Conservation (phyloP, 2,888 invertebrate species). For the Cacoxenus indagator region DNA sequence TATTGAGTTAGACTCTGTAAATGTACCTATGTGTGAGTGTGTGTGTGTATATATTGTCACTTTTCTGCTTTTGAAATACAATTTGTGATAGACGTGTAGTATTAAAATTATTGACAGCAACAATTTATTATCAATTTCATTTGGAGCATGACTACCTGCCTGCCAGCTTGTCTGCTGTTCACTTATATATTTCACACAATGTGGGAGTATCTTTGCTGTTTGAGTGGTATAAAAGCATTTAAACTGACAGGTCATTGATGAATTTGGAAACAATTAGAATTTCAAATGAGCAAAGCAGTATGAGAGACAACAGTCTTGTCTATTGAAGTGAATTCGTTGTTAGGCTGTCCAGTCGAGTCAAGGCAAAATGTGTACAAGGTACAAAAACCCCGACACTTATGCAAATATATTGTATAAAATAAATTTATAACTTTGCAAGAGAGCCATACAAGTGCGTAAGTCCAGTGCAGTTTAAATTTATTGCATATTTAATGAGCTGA, state of each 20-base stretch:
- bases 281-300: conserved; percentile 46
- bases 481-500: conserved; percentile 58
- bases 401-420: background rate
- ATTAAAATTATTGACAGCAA: conserved; percentile 65
- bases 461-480: conserved; percentile 47
- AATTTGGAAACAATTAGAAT: conserved; percentile 60
- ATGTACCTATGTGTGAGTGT: background rate
- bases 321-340: background rate
- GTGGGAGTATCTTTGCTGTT: background rate
- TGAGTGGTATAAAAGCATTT: conserved; percentile 16
- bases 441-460: conserved; percentile 40
- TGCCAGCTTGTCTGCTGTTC: background rate
- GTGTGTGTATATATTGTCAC: background rate
- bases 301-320: background rate
- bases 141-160: background rate
- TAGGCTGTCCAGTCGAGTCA: background rate
- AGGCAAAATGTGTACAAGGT: background rate
- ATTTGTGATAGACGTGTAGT: conserved; percentile 57
- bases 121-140: conserved; percentile 64
- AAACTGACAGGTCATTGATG: conserved; percentile 45
- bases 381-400: background rate
- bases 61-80: background rate
- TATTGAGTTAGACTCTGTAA: background rate
- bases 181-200: background rate
- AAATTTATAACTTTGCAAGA: background rate